Conservation (phyloP, 2,888 invertebrate species). For the Pandemis cinnamomeana region DNA sequence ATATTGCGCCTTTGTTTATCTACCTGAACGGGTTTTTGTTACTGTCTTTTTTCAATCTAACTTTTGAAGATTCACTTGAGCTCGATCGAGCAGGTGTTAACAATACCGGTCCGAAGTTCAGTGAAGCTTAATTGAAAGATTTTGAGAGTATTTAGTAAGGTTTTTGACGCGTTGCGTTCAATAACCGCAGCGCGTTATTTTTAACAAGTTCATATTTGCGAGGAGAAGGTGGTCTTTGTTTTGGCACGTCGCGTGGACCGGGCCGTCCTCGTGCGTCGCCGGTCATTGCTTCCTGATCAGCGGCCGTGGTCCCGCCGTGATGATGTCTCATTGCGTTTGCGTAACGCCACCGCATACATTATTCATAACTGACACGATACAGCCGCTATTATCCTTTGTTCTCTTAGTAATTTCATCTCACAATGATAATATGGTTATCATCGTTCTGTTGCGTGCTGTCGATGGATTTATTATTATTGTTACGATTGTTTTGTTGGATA, state of each 20-base stretch:
- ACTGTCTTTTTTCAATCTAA: conserved; percentile 52
- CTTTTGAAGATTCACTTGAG: conserved; percentile 46
- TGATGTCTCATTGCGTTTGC: conserved; percentile 63
- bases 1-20: conserved; percentile 60
- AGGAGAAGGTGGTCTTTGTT: conserved; percentile 37
- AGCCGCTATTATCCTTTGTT: conserved; percentile 69
- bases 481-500: conserved; percentile 33
- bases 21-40: conserved; percentile 54
- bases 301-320: conserved; percentile 54
- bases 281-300: conserved; percentile 78
- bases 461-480: conserved; percentile 33
- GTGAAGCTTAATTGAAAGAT: background rate
- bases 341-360: conserved; percentile 64
- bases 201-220: conserved; percentile 4
- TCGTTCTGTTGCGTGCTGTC: conserved; percentile 43
- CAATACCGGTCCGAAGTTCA: conserved; percentile 52
- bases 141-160: conserved; percentile 10
- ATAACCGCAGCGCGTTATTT: conserved; percentile 3
- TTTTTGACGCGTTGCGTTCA: conserved; percentile 5
- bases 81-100: conserved; percentile 41
- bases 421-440: conserved; percentile 42
- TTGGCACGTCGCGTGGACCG: conserved; percentile 41
- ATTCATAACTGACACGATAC: conserved; percentile 63
- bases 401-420: conserved; percentile 46
- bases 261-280: conserved; percentile 64